These are phyloP conservation scores for Willisornis vidua DNA, from an alignment of 2,113 vertebrate species.

Conservation along the genomic window DNA sequence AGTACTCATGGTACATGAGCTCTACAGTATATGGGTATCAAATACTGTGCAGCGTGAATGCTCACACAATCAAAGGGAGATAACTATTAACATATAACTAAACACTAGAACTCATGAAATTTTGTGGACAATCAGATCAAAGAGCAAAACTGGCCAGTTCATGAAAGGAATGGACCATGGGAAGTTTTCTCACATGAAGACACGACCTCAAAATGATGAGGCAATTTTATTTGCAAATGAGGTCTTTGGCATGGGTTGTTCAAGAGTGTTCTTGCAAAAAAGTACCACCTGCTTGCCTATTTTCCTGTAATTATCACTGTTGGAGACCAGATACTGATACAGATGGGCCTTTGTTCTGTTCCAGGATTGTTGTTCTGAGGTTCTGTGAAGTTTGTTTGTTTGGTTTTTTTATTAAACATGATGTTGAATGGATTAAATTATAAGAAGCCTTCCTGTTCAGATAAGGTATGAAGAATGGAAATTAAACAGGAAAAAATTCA, in stretches of 20 bases:
- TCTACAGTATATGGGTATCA: background rate
- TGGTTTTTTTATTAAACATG: background rate
- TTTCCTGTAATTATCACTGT: background rate
- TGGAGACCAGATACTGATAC: background rate
- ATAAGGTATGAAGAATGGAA: background rate
- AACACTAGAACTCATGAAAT: background rate
- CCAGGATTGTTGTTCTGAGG: background rate
- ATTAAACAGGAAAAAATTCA: background rate
- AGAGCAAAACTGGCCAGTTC: background rate
- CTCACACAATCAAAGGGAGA: background rate
- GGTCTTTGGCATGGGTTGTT: background rate
- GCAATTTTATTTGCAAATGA: background rate
- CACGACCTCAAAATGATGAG: accelerated
- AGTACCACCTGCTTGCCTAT: background rate
- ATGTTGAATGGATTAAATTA: background rate
- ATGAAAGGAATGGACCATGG: background rate
- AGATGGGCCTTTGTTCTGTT: background rate
- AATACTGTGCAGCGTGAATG: background rate
- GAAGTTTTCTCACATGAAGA: background rate
- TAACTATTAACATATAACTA: background rate
- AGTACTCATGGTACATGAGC: background rate
- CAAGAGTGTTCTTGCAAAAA: background rate
- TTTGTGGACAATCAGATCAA: background rate
- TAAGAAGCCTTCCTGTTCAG: background rate
- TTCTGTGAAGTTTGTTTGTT: background rate